These are phyloP conservation scores for Zosterops hypoxanthus DNA, from an alignment of 2,113 vertebrate genomes.

Conservation along the genomic window DNA sequence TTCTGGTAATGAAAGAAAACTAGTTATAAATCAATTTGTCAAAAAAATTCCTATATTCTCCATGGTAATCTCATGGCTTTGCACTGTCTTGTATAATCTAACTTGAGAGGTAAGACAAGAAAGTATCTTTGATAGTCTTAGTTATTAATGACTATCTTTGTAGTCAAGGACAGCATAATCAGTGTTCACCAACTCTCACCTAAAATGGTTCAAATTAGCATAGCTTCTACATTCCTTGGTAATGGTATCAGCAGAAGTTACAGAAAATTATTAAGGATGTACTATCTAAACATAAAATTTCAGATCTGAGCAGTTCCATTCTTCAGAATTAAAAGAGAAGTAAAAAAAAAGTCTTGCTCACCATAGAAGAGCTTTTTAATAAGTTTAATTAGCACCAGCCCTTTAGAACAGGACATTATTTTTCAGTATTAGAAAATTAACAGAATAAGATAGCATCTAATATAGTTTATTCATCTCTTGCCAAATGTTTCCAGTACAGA, in stretches of 20 bases:
- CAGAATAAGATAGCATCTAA: constrained; percentile 46
- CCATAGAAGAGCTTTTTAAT: constrained; percentile 53
- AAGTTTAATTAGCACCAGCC: constrained; percentile 31
- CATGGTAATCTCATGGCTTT: neutral
- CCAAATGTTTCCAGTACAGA: constrained; percentile 45
- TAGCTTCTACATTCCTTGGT: neutral
- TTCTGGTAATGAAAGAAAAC: neutral
- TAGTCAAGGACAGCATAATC: neutral
- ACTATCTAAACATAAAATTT: neutral
- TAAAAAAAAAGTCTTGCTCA: neutral
- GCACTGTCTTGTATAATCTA: neutral
- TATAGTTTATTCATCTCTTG: constrained; percentile 43
- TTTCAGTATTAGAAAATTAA: constrained; percentile 21
- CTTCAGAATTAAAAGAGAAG: neutral
- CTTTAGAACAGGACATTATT: neutral
- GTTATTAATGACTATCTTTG: neutral
- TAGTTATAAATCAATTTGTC: neutral
- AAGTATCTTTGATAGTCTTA: neutral
- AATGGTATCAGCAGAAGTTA: neutral
- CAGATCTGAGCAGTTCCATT: neutral
- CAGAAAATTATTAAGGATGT: neutral
- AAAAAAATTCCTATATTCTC: neutral
- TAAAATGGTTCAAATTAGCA: neutral
- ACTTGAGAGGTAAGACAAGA: neutral
- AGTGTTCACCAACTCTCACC: neutral